phyloP scores from a whole-genome alignment of 2,888 invertebrate genomes.

The Pterostichus niger region DNA sequence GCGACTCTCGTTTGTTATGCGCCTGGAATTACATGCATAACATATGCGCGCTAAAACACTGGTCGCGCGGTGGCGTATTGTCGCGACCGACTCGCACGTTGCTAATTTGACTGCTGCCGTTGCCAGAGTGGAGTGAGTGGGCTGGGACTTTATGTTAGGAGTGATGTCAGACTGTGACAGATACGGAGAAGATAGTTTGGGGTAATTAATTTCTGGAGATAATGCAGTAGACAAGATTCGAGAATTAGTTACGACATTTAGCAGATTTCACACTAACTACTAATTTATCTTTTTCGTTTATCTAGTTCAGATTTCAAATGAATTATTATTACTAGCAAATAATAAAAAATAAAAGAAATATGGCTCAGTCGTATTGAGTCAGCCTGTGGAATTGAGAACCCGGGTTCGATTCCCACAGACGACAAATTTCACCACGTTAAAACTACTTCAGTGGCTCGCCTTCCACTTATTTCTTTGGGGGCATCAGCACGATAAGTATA shows the following conservation, averaged over 20 bases:
- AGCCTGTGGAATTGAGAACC: too few relatives aligned
- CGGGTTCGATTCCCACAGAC: too few relatives aligned
- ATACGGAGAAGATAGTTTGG: constrained; percentile 13
- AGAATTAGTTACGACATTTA: too few relatives aligned
- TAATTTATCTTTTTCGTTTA: too few relatives aligned
- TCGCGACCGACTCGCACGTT: constrained; percentile 11
- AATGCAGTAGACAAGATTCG: not conserved
- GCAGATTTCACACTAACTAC: not conserved
- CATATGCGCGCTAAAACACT: constrained; percentile 50
- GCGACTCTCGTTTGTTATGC: constrained; percentile 34
- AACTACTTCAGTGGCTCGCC: too few relatives aligned
- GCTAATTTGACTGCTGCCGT: constrained; percentile 38
- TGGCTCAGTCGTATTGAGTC: too few relatives aligned
- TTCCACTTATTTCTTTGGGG: too few relatives aligned
- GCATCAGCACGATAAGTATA: too few relatives aligned
- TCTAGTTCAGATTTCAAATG: too few relatives aligned
- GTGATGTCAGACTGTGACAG: constrained; percentile 15
- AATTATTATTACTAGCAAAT: too few relatives aligned
- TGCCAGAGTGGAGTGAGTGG: not conserved
- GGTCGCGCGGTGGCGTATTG: constrained; percentile 40
- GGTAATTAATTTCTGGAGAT: constrained; percentile 38
- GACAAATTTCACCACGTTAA: too few relatives aligned
- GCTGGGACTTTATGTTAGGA: not conserved
- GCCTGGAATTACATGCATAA: constrained; percentile 33
- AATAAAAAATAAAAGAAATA: too few relatives aligned